Base-by-base conservation (phyloP, 2,888 invertebrate genomes). In the Hypselothyrea guttata region DNA sequence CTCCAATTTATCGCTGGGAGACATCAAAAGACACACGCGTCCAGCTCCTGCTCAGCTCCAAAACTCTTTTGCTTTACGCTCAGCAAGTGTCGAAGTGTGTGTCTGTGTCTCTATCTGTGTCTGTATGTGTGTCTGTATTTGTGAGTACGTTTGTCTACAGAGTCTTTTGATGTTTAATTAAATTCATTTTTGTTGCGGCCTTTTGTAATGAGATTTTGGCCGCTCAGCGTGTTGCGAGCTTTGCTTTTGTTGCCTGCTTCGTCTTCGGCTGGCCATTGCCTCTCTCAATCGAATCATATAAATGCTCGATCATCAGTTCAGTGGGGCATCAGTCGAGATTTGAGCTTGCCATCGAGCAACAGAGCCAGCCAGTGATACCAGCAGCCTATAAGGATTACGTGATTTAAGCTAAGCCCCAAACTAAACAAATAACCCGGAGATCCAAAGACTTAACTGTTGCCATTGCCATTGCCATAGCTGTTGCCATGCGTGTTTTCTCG, bases 321-420 rank as follows among this genome's bases (percentile, higher is more conserved):
- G 61, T 68, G 52, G 63, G 42, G 69, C 69, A 86, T 86, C 86
- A 86, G 87, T 86, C 68, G 61, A 75, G 63, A 71, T 57, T 75
- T 74, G 75, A 67, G 71, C 79, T 84, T 76, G 68, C 64, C 72
- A 65, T 12, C 71, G 44, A 48, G 13, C 15, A 28, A n/a, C n/a
- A n/a, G n/a, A n/a, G n/a, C n/a, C 45, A 44, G 42, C 18, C 51
- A 51, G 41, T 12, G 22, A 30, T 47, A 15, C 22, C 38, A 41
- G 67, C 52, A 66, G 54, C 18, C 59, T 55, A 67, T 55, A 75
- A 79, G 86, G 86, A 84, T 86, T 81, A 86, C 71, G 84, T 93
- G 59, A 57, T 63, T 51, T 46, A 52, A 53, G 41, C 60, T 94
- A 84, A 11, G 93, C 52, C n/a, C 34, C 11, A 34, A 15, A 35